Evolutionary conservation across 2,888 invertebrate genomes (phyloP).

Genomic region (Ophion slaviceki): DNA sequence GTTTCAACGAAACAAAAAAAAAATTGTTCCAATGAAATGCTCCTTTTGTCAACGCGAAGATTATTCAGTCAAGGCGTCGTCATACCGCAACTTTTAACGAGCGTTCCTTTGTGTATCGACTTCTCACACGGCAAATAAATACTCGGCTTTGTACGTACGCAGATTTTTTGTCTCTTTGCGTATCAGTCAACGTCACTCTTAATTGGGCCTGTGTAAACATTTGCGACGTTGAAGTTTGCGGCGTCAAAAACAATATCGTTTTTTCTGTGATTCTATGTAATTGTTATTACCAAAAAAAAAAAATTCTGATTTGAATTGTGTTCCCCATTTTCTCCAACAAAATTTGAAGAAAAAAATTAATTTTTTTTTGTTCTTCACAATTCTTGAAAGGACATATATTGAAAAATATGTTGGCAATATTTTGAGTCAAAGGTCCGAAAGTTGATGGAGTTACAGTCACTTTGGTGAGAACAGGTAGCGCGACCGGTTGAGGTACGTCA

Average conservation of each 20-base stretch:
- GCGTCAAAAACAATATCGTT: background rate
- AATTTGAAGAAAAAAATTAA: no score
- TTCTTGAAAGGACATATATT: no score
- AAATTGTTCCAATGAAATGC: background rate
- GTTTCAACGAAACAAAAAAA: background rate
- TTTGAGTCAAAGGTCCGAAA: no score
- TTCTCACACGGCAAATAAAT: background rate
- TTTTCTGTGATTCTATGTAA: background rate
- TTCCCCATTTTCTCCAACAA: no score
- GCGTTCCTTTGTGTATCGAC: background rate
- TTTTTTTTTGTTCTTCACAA: no score
- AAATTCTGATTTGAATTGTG: no score
- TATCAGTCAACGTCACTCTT: background rate
- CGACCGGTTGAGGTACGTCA: no score
- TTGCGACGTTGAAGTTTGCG: background rate
- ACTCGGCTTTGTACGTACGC: background rate
- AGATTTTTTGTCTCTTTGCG: background rate
- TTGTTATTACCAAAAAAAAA: no score
- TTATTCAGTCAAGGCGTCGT: background rate
- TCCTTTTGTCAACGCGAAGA: background rate
- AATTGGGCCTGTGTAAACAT: background rate
- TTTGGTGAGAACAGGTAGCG: no score
- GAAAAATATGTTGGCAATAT: no score
- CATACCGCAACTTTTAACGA: background rate
- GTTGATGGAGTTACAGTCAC: no score